phyloP scores from a whole-genome alignment of 2,113 vertebrate species.

The Myocastor coypus region DNA sequence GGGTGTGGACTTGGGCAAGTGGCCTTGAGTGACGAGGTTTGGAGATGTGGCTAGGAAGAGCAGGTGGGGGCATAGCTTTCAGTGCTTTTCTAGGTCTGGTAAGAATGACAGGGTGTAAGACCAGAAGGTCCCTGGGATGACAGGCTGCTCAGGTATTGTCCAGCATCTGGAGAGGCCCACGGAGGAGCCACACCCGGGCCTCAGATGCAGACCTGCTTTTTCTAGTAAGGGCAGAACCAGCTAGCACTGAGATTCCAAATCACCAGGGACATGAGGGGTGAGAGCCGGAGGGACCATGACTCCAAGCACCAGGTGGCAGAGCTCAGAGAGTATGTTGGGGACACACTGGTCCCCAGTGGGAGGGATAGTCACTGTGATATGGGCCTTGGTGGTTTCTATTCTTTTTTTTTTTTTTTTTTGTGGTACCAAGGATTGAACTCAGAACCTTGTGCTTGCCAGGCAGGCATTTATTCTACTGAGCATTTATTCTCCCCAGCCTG shows the following conservation, averaged over 20 bases:
- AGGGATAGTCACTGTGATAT: fast-evolving
- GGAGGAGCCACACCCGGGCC: no score
- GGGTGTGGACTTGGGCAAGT: not conserved
- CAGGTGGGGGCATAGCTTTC: not conserved
- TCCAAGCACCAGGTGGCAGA: not conserved
- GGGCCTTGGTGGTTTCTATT: not conserved
- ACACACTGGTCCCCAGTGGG: fast-evolving
- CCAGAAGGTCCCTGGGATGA: not conserved
- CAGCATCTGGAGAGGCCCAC: not conserved
- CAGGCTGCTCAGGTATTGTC: not conserved
- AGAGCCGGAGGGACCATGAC: fast-evolving
- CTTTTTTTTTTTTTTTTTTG: no score
- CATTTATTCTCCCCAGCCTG: no score
- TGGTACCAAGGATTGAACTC: no score
- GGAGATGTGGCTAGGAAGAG: not conserved
- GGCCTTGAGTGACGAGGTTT: no score
- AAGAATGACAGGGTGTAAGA: not conserved
- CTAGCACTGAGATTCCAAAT: not conserved
- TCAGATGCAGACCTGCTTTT: not conserved
- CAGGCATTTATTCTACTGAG: no score
- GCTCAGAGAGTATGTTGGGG: not conserved
- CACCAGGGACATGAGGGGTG: not conserved
- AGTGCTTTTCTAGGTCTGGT: not conserved
- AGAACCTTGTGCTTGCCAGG: no score
- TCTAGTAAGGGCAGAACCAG: no score